These are phyloP conservation scores for Cacatua alba DNA, from an alignment of 2,113 vertebrate species.

Conservation along the genomic window DNA sequence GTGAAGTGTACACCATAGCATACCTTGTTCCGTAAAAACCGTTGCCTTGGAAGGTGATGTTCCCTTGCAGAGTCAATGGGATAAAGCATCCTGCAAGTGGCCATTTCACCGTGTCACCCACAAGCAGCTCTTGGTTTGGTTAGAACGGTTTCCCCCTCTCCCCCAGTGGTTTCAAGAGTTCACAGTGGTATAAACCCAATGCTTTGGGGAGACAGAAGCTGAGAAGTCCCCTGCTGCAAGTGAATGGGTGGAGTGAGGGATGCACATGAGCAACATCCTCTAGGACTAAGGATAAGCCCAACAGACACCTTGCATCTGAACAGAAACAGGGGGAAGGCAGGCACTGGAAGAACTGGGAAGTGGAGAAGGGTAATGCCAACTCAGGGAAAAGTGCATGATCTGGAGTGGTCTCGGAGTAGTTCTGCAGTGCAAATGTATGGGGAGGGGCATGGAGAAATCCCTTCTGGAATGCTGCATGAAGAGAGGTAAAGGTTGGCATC, in stretches of 20 bases:
- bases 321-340: constrained; percentile 12
- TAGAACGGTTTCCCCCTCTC: background rate
- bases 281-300: background rate
- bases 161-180: constrained; percentile 72
- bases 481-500: constrained; percentile 64
- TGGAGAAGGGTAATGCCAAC: constrained; percentile 4
- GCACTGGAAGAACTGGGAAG: constrained; percentile 35
- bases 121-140: constrained; percentile 18
- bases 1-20: constrained; percentile 43
- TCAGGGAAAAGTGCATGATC: constrained; percentile 62
- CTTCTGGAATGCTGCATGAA: constrained; percentile 71
- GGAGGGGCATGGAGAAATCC: constrained; percentile 41
- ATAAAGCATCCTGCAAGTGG: constrained; percentile 46
- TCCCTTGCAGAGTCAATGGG: constrained; percentile 18
- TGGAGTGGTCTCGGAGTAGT: constrained; percentile 49
- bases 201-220: constrained; percentile 8
- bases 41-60: background rate
- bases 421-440: constrained; percentile 57
- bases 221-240: constrained; percentile 11
- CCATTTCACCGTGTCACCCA: background rate
- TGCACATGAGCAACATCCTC: constrained; percentile 36
- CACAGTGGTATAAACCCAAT: constrained; percentile 77
- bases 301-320: background rate
- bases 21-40: background rate
- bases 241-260: constrained; percentile 46